Evolutionary conservation across 2,888 invertebrate species (phyloP), one percentile per base, ranked within the genome.

Genomic region (Cryptus armator): DNA sequence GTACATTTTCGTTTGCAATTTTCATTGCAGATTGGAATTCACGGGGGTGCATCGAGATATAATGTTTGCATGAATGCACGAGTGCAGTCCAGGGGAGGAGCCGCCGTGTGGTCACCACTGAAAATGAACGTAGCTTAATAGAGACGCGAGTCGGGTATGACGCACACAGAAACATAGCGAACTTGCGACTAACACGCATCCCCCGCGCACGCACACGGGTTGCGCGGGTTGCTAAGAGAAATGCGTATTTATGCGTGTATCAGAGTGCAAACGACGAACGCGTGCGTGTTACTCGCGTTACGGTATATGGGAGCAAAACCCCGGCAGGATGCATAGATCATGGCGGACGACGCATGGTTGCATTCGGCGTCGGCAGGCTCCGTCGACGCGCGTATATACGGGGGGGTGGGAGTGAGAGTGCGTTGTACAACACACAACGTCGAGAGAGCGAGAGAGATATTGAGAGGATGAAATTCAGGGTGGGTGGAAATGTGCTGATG

Each of bases 311-410:
- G 86, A 80, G 71, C 81, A 79, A 37, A 37, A 64, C 67, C 81
- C 93, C 84, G 88, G 92, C 93, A 91, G 94, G 94, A 94, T 94
- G 90, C 94, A 94, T 94, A 95, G 92, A 92, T 92, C 93, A 93
- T 91, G 92, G 92, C 90, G 91, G 90, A 91, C 92, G 92, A 92
- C 92, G 92, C 92, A 91, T 90, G 93, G 92, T 91, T 92, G 92
- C 91, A 92, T 92, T 91, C 89, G 90, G 89, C 85, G 89, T 87
- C 87, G 89, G 71, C 86, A 86, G 74, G 80, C 80, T 83, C 81
- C 84, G 85, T 85, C 76, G 83, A 84, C 79, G 79, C 24, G 24
- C 24, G 9, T 79, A 64, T 78, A 46, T 83, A 75, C 68, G 72
- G 83, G 85, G 82, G 77, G 76, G 85, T 86, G 82, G 51, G 71